phyloP scores from a whole-genome alignment of 2,888 invertebrate species.

The Endotricha flammealis region DNA sequence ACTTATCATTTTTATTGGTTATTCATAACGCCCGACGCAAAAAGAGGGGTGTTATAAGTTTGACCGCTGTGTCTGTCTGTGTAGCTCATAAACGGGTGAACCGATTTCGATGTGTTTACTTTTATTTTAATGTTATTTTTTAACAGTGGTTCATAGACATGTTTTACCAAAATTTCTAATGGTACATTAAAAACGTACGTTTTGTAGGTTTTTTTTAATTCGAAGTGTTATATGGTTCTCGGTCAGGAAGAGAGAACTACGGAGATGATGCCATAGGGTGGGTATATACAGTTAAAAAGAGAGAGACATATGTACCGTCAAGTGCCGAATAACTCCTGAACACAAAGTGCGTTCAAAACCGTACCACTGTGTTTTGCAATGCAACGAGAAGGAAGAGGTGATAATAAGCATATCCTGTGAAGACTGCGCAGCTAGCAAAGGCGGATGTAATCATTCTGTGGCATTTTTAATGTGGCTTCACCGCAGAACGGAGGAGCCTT shows the following conservation, averaged over 20 bases:
- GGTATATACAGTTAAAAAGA: constrained; percentile 3
- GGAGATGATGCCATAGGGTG: constrained; percentile 16
- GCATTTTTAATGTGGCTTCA: constrained; percentile 23
- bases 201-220: too few relatives aligned
- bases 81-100: too few relatives aligned
- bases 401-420: constrained; percentile 16
- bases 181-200: too few relatives aligned
- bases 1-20: too few relatives aligned
- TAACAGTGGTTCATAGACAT: too few relatives aligned
- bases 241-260: constrained; percentile 3
- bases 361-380: constrained; percentile 8
- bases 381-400: constrained; percentile 15
- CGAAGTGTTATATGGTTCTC: too few relatives aligned
- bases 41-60: too few relatives aligned
- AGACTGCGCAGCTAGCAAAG: constrained; percentile 18
- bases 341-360: constrained; percentile 8
- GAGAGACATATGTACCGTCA: constrained; percentile 3
- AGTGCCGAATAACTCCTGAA: constrained; percentile 12
- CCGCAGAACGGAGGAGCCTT: constrained; percentile 19
- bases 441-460: constrained; percentile 18
- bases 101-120: too few relatives aligned
- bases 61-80: too few relatives aligned
- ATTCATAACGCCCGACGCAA: too few relatives aligned
- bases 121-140: too few relatives aligned
- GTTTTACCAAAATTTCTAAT: too few relatives aligned